A percentile compares a stretch with the other conserved stretches of the same genome.
Conservation (phyloP, 2,888 invertebrate species). For the Stenchaetothrips biformis region DNA sequence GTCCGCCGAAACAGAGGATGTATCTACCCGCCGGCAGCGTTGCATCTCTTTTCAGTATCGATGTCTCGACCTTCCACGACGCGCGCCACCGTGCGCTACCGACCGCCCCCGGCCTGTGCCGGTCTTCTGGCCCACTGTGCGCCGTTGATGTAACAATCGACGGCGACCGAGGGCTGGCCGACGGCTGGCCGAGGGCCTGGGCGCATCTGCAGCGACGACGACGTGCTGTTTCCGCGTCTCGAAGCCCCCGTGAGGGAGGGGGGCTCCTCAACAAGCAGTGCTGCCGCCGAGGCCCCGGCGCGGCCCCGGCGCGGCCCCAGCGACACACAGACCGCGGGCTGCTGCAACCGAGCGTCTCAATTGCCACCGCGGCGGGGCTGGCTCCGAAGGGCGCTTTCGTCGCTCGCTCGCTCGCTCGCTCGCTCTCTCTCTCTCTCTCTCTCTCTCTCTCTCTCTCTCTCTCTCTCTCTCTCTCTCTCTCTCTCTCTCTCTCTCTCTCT, state of each 20-base stretch:
- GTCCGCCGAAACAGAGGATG: no score
- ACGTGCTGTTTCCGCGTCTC: slow-evolving; percentile 4
- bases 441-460: not conserved
- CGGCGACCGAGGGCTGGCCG: not conserved
- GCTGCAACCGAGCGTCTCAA: not conserved
- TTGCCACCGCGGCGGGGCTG: not conserved
- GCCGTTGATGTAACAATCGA: slow-evolving; percentile 17
- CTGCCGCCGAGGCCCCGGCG: not conserved
- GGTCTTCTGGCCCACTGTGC: no score
- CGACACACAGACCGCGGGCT: not conserved
- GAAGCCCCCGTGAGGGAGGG: no score
- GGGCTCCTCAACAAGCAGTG: slow-evolving; percentile 2
- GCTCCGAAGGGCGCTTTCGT: not conserved
- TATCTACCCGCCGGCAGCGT: no score
- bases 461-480: not conserved
- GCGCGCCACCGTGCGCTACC: not conserved
- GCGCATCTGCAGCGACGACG: not conserved
- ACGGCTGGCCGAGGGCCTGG: not conserved
- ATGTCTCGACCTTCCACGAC: not conserved
- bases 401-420: no score
- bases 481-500: no score
- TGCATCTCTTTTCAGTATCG: no score
- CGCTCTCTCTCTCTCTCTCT: no score
- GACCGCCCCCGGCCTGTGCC: not conserved
- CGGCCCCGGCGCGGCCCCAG: not conserved